phyloP scores from a whole-genome alignment of 2,888 invertebrate species.

The Endomychus coccineus region DNA sequence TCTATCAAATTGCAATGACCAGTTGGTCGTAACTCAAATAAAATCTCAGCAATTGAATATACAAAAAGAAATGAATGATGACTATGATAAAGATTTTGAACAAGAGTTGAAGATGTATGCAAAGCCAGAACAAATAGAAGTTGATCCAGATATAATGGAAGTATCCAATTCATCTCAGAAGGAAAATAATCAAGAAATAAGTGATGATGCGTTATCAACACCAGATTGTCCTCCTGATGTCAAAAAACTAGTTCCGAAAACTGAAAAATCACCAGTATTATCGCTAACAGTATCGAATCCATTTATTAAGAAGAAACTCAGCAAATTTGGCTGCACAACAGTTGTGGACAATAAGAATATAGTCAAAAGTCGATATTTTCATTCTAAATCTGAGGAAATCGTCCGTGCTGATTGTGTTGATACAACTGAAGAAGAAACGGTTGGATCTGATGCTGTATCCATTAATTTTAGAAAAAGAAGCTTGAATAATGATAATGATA shows the following conservation, averaged over 20 bases:
- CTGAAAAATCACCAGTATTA: slow-evolving; percentile 44
- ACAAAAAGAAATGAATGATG: slow-evolving; percentile 11
- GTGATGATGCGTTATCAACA: not conserved
- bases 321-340: slow-evolving; percentile 48
- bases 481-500: not conserved
- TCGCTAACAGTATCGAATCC: slow-evolving; percentile 40
- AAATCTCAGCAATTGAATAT: slow-evolving; percentile 5
- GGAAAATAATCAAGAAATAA: not conserved
- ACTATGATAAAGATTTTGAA: slow-evolving; percentile 16
- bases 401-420: not conserved
- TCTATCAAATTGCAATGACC: too few relatives aligned
- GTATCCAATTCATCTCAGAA: slow-evolving; percentile 4
- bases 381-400: slow-evolving; percentile 18
- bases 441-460: not conserved
- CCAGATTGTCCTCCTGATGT: slow-evolving; percentile 5
- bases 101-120: slow-evolving; percentile 16
- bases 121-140: slow-evolving; percentile 3
- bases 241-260: slow-evolving; percentile 15
- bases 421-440: not conserved
- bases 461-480: too few relatives aligned
- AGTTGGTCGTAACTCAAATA: not conserved
- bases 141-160: slow-evolving; percentile 8
- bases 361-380: slow-evolving; percentile 57
- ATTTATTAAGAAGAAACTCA: slow-evolving; percentile 44
- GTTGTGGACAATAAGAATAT: slow-evolving; percentile 39